Percentiles rank a stretch among this genome's conserved stretches.
phyloP scores from a whole-genome alignment of 1,140 invertebrate genomes.

The Nylanderia fulva region DNA sequence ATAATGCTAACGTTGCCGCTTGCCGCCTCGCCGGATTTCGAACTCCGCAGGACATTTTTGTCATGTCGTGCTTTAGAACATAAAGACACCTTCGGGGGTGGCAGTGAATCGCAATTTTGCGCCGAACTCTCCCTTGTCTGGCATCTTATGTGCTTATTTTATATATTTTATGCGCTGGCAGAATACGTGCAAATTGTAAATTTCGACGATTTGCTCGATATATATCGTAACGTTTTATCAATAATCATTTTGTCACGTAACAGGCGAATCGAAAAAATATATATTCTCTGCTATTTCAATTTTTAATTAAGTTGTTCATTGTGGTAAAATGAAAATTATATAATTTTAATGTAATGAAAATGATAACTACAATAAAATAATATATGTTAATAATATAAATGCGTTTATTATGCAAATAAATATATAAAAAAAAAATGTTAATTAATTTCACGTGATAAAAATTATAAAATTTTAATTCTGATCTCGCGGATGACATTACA shows the following conservation, averaged over 20 bases:
- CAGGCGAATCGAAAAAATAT: neutral
- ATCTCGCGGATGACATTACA: too few species aligned
- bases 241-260: neutral
- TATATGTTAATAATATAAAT: neutral
- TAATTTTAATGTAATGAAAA: neutral
- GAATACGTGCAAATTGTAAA: slow-evolving; percentile 14
- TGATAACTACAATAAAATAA: neutral
- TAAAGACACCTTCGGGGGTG: slow-evolving; percentile 40
- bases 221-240: neutral
- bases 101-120: slow-evolving; percentile 41
- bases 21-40: slow-evolving; percentile 28
- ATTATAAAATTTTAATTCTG: too few species aligned
- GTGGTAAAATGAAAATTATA: neutral
- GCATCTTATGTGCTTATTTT: neutral
- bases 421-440: neutral
- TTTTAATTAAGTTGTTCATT: neutral
- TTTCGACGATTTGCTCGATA: neutral
- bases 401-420: neutral
- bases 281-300: neutral
- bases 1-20: slow-evolving; percentile 39
- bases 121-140: neutral
- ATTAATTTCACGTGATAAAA: neutral
- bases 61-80: slow-evolving; percentile 37
- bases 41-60: slow-evolving; percentile 30
- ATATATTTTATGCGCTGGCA: too few species aligned